Conservation (phyloP, 2,113 vertebrate genomes). For the Ammospiza nelsoni region DNA sequence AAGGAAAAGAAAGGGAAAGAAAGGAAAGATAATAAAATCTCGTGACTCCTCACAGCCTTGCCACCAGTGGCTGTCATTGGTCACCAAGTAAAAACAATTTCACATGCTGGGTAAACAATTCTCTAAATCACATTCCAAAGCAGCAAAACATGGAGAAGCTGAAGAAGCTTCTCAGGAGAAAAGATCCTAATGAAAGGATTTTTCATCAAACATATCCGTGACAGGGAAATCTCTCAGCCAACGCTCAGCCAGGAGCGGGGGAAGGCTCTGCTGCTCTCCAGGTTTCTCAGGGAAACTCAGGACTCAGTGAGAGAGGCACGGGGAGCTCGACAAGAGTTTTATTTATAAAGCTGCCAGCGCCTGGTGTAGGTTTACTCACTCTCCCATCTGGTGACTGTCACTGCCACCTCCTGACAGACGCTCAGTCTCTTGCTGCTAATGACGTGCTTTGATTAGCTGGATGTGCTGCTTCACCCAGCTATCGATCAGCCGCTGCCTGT, state of each 20-base stretch:
- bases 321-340: background rate
- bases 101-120: too few species aligned
- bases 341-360: constrained; percentile 41
- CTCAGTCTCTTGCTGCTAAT: background rate
- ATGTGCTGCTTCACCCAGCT: background rate
- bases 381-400: constrained; percentile 44
- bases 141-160: too few species aligned
- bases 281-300: background rate
- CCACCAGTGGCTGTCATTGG: too few species aligned
- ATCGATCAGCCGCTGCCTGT: background rate
- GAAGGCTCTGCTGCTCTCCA: background rate
- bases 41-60: too few species aligned
- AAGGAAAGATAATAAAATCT: too few species aligned
- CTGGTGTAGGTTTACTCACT: constrained; percentile 49
- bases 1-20: too few species aligned
- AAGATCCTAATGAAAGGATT: too few species aligned
- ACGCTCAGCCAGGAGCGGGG: accelerated
- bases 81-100: too few species aligned
- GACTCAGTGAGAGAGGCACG: background rate
- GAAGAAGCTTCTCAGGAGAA: too few species aligned
- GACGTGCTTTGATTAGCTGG: background rate
- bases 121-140: too few species aligned
- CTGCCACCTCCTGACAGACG: constrained; percentile 44
- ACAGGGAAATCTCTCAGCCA: background rate
- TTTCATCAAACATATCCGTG: too few species aligned